These are phyloP conservation scores for Caranx ignobilis DNA, from an alignment of 2,113 vertebrate genomes.

Conservation along the genomic window DNA sequence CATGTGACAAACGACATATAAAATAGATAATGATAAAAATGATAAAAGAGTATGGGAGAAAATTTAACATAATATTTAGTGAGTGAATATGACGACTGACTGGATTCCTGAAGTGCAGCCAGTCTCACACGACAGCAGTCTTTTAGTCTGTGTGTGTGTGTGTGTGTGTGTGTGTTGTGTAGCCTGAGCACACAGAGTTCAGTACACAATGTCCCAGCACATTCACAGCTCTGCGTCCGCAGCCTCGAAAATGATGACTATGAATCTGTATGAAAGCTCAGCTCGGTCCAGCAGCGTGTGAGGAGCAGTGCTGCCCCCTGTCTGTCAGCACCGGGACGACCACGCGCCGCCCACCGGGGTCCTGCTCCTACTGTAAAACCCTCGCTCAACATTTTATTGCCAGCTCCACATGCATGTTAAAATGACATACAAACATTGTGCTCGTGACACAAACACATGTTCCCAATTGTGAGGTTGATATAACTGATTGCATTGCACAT, in stretches of 20 bases:
- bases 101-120: not conserved
- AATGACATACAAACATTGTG: too few species aligned
- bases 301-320: constrained; percentile 49
- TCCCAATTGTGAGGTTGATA: too few species aligned
- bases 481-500: too few species aligned
- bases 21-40: too few species aligned
- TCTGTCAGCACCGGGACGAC: not conserved
- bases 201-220: constrained; percentile 63
- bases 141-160: constrained; percentile 6
- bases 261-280: not conserved
- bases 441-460: too few species aligned
- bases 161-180: not conserved
- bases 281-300: not conserved
- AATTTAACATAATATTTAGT: not conserved
- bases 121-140: not conserved
- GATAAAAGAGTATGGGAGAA: not conserved
- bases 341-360: too few species aligned
- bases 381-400: too few species aligned
- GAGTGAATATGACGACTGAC: not conserved
- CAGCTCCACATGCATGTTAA: too few species aligned
- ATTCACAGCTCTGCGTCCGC: constrained; percentile 30
- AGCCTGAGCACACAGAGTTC: constrained; percentile 41
- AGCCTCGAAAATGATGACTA: not conserved
- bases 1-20: not conserved
- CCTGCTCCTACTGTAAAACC: too few species aligned